Evolutionary conservation across 2,797 vertebrate genomes (phyloP).

Genomic region (Coccyzus lansbergi): DNA sequence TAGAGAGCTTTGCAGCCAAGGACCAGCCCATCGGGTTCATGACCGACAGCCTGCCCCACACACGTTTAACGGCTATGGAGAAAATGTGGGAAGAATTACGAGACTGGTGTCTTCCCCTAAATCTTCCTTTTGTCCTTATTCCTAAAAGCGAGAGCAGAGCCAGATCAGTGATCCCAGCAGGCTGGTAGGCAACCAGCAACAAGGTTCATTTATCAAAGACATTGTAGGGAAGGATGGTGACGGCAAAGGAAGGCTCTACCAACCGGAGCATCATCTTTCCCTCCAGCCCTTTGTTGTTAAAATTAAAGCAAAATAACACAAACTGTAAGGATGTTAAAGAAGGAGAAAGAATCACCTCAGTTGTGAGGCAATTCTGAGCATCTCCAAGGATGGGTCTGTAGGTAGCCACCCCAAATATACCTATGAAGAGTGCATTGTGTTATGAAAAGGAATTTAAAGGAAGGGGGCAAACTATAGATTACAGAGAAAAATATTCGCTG

Average conservation of each 20-base stretch:
- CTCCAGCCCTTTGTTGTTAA: neutral
- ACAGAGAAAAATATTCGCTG: accelerated
- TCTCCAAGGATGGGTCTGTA: accelerated
- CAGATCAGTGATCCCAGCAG: accelerated
- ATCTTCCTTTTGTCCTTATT: neutral
- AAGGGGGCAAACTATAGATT: neutral
- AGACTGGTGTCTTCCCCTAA: neutral
- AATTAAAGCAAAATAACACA: neutral
- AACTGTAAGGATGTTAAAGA: neutral
- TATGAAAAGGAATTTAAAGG: neutral
- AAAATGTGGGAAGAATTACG: neutral
- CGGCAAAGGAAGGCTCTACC: neutral
- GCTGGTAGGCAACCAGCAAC: accelerated
- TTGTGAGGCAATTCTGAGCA: neutral
- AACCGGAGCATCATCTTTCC: neutral
- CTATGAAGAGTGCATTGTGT: accelerated
- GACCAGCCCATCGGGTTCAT: neutral
- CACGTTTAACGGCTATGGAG: neutral
- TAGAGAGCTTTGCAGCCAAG: neutral
- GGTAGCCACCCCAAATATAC: accelerated
- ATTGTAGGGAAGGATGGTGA: neutral
- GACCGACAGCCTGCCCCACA: accelerated
- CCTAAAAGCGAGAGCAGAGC: neutral
- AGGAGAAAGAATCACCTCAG: neutral
- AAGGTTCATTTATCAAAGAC: neutral